Conservation (phyloP, 2,888 invertebrate genomes). For the Dinocampus coccinellae region DNA sequence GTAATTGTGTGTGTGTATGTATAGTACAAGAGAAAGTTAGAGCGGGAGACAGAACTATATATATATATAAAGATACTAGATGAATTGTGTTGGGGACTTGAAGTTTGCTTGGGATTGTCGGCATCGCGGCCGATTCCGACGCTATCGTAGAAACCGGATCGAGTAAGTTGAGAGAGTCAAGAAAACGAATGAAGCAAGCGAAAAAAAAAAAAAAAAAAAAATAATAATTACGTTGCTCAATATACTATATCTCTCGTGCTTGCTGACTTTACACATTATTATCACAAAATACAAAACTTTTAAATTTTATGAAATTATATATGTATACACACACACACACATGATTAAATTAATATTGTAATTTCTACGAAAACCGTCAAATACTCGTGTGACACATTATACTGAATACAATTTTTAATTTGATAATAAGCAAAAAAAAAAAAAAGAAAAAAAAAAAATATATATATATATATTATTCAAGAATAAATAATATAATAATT, state of each 20-base stretch:
- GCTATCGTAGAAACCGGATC: slow-evolving; percentile 47
- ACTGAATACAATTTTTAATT: too few species aligned
- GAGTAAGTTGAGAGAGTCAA: slow-evolving; percentile 21
- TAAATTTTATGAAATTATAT: background rate
- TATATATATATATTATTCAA: background rate
- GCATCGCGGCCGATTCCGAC: slow-evolving; percentile 46
- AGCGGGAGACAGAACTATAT: slow-evolving; percentile 32
- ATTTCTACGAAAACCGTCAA: background rate
- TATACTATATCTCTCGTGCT: background rate
- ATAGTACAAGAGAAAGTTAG: background rate
- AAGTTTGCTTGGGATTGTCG: slow-evolving; percentile 15
- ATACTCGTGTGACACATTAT: too few species aligned
- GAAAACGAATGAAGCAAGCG: background rate
- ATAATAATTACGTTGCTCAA: background rate
- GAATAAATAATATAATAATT: too few species aligned
- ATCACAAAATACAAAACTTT: background rate
- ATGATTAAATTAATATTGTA: background rate
- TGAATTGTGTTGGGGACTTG: slow-evolving; percentile 1
- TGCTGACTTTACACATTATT: background rate
- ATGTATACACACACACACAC: background rate
- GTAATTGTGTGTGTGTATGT: background rate
- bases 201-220: background rate
- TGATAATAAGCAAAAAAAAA: too few species aligned
- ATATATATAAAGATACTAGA: slow-evolving; percentile 32
- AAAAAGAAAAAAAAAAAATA: background rate